Base-by-base conservation (phyloP, 2,888 invertebrate genomes). In the Dynastes hyllus region DNA sequence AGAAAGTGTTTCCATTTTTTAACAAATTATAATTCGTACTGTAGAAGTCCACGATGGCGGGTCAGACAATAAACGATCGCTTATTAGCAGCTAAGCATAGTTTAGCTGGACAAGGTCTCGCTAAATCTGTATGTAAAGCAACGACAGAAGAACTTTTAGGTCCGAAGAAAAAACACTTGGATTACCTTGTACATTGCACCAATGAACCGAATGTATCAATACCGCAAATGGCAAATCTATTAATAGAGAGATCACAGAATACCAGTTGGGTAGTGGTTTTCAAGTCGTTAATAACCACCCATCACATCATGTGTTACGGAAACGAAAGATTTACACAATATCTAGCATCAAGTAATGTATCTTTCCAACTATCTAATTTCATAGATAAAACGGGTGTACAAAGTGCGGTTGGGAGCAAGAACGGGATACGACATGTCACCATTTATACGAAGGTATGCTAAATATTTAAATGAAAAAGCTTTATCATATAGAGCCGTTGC, bases 261-360 rank as follows among this genome's bases (percentile, higher is more conserved):
- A 94, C 96, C 85, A 98, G 96, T 89, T 99, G 99, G 99, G 97
- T 99, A 83, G 98, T 99, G 81, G 99, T 99, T 79, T 99, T 97
- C 91, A 99, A 99, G 91, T 94, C 99, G 69, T 94, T 99, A 83
- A 97, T 99, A 87, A 99, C 99, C 79, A 98, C 98, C 83, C 99
- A 99, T 91, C 99, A 99, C 91, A 92, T 99, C 89, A 96, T 99
- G 94, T 99, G 99, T 88, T 99, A 99, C 91, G 99, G 99, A 86
- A 99, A 99, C 92, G 99, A 99, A 97, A 94, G 99, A 89, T 99
- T 99, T 91, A 98, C 98, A 88, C 99, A 99, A 91, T 99, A 99
- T 91, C 92, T 99, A 91, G 99, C 99, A 80, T 99, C 99, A 85
- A 99, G 98, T 92, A 99, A 99, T 92, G 98, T 98, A 88, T 97